Evolutionary conservation across 1,140 invertebrate species (phyloP).

Genomic region (Trichonephila inaurata): DNA sequence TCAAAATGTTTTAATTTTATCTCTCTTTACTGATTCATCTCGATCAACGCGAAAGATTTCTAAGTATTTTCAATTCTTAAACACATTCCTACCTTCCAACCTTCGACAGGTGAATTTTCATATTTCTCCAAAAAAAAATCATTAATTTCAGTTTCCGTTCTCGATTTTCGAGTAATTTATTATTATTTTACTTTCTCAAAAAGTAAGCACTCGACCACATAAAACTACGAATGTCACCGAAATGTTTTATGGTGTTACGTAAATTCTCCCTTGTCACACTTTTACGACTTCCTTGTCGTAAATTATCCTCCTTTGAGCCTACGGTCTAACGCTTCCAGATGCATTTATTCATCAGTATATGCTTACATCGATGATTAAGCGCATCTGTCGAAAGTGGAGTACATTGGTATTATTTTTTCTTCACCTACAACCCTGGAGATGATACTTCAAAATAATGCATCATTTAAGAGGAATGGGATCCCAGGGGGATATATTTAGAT

Average conservation of each 20-base stretch:
- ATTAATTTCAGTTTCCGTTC: slow-evolving; percentile 35
- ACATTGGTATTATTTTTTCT: neutral
- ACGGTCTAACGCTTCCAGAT: slow-evolving; percentile 59
- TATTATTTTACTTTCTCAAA: neutral
- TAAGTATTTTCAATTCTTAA: neutral
- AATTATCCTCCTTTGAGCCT: slow-evolving; percentile 29
- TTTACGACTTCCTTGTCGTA: slow-evolving; percentile 65
- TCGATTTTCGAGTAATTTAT: neutral
- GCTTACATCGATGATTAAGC: slow-evolving; percentile 53
- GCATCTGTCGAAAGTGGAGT: slow-evolving; percentile 34
- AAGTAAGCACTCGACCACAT: slow-evolving; percentile 29
- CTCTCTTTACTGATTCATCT: no score
- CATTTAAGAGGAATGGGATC: slow-evolving; percentile 31
- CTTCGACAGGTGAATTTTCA: neutral
- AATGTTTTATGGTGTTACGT: slow-evolving; percentile 40
- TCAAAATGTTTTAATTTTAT: no score
- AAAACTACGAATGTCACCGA: slow-evolving; percentile 35
- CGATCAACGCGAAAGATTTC: no score
- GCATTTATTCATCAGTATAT: slow-evolving; percentile 56
- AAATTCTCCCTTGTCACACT: slow-evolving; percentile 44
- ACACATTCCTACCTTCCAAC: neutral
- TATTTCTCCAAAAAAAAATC: neutral
- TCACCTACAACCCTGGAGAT: neutral
- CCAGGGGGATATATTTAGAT: slow-evolving; percentile 5
- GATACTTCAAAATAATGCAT: slow-evolving; percentile 30